phyloP scores from a whole-genome alignment of 1,140 invertebrate species.

The Drosophila bifasciata region DNA sequence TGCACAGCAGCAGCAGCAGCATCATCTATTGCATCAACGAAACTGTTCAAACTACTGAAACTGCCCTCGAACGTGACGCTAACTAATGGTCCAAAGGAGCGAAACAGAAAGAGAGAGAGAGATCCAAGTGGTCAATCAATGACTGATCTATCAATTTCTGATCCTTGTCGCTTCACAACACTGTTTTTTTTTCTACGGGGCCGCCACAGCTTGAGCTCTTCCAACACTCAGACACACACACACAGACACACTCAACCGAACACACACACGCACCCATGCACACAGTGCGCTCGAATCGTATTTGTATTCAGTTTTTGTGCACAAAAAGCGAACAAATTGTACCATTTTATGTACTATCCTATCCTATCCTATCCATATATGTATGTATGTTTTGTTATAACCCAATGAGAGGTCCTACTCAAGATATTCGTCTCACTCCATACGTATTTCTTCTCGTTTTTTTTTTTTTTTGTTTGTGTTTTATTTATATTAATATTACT shows the following conservation, averaged over 20 bases:
- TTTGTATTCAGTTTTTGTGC: constrained; percentile 18
- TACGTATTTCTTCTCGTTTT: constrained; percentile 10
- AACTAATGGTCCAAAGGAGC: constrained; percentile 25
- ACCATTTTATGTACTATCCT: background rate
- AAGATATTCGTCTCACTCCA: constrained; percentile 16
- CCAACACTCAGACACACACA: constrained; percentile 38
- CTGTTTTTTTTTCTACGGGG: constrained; percentile 22
- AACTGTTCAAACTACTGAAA: constrained; percentile 42
- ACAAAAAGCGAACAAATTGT: constrained; percentile 3
- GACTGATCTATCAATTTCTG: background rate
- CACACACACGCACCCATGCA: constrained; percentile 14
- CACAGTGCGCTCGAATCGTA: constrained; percentile 21
- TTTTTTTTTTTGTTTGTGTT: constrained; percentile 3
- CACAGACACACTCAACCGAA: constrained; percentile 5
- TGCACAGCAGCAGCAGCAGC: too few species aligned
- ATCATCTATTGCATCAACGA: background rate
- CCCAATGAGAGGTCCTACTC: constrained; percentile 10
- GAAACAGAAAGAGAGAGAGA: background rate
- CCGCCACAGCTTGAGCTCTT: constrained; percentile 53
- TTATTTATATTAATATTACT: too few species aligned
- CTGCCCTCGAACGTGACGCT: constrained; percentile 34
- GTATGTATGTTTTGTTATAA: constrained; percentile 28
- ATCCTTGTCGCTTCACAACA: constrained; percentile 13
- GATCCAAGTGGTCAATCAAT: background rate
- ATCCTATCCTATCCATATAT: background rate